phyloP scores from a whole-genome alignment of 2,113 vertebrate genomes.

The Pipra filicauda region DNA sequence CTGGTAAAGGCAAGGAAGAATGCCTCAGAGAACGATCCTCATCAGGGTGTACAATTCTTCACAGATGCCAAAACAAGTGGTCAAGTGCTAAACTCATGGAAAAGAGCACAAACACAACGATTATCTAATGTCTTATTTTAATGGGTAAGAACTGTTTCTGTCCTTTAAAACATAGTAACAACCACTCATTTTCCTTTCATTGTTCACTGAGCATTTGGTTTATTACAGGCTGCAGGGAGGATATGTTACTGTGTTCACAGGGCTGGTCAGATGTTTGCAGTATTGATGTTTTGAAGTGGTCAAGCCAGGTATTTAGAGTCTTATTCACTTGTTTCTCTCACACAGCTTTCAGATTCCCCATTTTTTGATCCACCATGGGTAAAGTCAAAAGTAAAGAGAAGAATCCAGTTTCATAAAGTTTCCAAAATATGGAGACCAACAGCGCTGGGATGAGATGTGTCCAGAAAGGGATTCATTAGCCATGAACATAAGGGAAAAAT shows the following conservation, averaged over 20 bases:
- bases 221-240: background rate
- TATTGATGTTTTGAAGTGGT: background rate
- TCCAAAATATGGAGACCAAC: background rate
- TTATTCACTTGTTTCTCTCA: background rate
- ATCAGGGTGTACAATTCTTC: background rate
- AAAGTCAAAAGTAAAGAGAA: background rate
- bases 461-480: background rate
- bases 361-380: background rate
- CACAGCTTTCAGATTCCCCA: background rate
- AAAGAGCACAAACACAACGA: background rate
- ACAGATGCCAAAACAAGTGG: background rate
- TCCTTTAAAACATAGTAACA: background rate
- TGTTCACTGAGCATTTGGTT: background rate
- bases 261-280: background rate
- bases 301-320: background rate
- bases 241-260: accelerated
- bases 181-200: background rate
- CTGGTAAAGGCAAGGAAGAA: background rate
- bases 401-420: background rate
- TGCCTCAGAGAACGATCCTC: background rate
- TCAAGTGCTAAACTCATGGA: background rate
- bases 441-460: background rate
- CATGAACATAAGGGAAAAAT: background rate
- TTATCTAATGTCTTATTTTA: background rate
- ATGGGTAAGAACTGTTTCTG: background rate